phyloP scores from a whole-genome alignment of 2,113 vertebrate species.

The Puma concolor region DNA sequence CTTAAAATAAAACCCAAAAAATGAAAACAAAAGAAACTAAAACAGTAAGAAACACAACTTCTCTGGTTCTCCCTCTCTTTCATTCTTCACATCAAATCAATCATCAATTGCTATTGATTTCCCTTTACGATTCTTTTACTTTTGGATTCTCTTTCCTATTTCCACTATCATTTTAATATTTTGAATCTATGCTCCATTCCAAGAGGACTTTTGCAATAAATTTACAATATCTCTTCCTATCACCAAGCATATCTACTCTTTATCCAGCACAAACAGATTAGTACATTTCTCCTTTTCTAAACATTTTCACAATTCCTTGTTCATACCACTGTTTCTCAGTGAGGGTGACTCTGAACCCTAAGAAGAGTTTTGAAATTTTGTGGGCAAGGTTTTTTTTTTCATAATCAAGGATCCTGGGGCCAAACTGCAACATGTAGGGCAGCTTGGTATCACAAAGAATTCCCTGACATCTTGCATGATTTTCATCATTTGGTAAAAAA shows the following conservation, averaged over 20 bases:
- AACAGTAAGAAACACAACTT: not conserved
- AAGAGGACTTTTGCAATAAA: not conserved
- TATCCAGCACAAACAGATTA: not conserved
- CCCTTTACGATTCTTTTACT: not conserved
- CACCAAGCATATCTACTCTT: not conserved
- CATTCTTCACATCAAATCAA: not conserved
- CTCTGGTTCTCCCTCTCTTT: not conserved
- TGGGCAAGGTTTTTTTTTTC: not conserved
- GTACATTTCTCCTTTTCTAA: not conserved
- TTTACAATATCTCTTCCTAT: not conserved
- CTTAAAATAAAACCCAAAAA: not conserved
- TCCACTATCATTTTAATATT: not conserved
- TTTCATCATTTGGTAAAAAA: not conserved
- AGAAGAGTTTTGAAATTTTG: not conserved
- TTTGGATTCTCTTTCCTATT: not conserved
- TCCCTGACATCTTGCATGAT: not conserved
- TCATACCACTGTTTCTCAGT: not conserved
- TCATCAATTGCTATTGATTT: not conserved
- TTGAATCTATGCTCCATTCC: not conserved
- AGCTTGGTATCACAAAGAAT: not conserved
- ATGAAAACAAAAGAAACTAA: not conserved
- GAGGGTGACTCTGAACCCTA: not conserved
- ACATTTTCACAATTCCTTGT: not conserved
- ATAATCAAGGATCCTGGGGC: too few species aligned
- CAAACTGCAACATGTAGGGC: rapidly evolving